Evolutionary conservation across 2,888 invertebrate genomes (phyloP).

Genomic region (Pterostichus madidus): DNA sequence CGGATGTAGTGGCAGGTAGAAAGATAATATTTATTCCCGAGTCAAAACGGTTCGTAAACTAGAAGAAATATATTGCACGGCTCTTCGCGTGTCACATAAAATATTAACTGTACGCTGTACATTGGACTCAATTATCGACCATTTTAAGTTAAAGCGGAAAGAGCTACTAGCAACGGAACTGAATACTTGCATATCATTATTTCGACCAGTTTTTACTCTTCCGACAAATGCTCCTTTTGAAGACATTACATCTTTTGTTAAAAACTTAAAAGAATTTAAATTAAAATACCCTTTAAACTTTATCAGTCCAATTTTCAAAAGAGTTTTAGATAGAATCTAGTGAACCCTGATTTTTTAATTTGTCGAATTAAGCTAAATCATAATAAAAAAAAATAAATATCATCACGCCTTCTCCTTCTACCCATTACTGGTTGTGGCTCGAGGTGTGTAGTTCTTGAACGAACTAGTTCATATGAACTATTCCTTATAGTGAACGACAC

Average conservation of each 20-base stretch:
- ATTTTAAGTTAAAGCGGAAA: slow-evolving; percentile 25
- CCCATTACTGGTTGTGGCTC: too few relatives aligned
- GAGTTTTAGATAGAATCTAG: too few relatives aligned
- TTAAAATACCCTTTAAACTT: too few relatives aligned
- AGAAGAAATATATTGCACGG: slow-evolving; percentile 30
- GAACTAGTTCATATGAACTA: too few relatives aligned
- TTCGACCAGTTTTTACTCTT: background rate
- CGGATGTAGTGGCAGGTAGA: slow-evolving; percentile 16
- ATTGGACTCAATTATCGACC: slow-evolving; percentile 53
- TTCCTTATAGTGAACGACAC: too few relatives aligned
- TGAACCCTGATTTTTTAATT: too few relatives aligned
- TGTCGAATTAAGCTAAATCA: too few relatives aligned
- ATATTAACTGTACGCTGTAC: slow-evolving; percentile 48
- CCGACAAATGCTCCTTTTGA: slow-evolving; percentile 1
- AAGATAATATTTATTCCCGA: slow-evolving; percentile 25
- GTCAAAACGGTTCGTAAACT: slow-evolving; percentile 43
- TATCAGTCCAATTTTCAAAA: too few relatives aligned
- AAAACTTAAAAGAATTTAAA: background rate
- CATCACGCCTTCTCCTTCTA: too few relatives aligned
- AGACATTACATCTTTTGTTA: background rate
- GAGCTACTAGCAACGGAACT: slow-evolving; percentile 3
- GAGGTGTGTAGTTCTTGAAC: too few relatives aligned
- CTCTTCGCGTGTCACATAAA: slow-evolving; percentile 62
- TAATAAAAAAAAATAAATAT: too few relatives aligned
- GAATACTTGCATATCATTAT: slow-evolving; percentile 45